Conservation (phyloP, 2,797 vertebrate genomes). For the Darevskia nairensis region DNA sequence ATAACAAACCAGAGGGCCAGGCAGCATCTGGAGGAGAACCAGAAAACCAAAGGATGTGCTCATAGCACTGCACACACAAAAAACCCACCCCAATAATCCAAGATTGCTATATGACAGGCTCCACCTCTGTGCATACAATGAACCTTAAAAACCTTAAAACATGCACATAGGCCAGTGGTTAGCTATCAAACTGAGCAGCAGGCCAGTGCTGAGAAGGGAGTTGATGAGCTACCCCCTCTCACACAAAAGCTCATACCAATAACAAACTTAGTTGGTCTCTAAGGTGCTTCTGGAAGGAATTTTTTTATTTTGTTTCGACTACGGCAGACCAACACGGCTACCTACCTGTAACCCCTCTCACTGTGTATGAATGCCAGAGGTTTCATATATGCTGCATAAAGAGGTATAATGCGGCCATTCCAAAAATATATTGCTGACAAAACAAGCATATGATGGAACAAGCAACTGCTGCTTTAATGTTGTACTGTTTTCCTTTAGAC, state of each 20-base stretch:
- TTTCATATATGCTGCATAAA: not conserved
- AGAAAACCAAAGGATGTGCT: not conserved
- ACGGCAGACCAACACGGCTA: too few species aligned
- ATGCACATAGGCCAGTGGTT: not conserved
- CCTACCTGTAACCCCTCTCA: not conserved
- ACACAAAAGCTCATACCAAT: not conserved
- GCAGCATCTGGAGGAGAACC: not conserved
- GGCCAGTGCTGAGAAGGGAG: not conserved
- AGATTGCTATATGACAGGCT: not conserved
- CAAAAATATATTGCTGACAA: not conserved
- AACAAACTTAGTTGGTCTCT: too few species aligned
- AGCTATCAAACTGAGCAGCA: not conserved
- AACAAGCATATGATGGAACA: not conserved
- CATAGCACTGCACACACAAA: not conserved
- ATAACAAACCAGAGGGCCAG: not conserved
- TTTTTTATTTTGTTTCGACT: too few species aligned
- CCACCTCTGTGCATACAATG: not conserved
- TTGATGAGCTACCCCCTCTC: not conserved
- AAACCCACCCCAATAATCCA: conserved; percentile 16
- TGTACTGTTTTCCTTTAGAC: too few species aligned
- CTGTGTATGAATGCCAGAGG: not conserved
- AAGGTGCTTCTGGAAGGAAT: too few species aligned
- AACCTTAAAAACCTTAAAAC: not conserved
- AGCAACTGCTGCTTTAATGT: too few species aligned
- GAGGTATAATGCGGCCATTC: not conserved